Base-by-base conservation (phyloP, 1,140 invertebrate species). In the Zeugodacus cucurbitae region DNA sequence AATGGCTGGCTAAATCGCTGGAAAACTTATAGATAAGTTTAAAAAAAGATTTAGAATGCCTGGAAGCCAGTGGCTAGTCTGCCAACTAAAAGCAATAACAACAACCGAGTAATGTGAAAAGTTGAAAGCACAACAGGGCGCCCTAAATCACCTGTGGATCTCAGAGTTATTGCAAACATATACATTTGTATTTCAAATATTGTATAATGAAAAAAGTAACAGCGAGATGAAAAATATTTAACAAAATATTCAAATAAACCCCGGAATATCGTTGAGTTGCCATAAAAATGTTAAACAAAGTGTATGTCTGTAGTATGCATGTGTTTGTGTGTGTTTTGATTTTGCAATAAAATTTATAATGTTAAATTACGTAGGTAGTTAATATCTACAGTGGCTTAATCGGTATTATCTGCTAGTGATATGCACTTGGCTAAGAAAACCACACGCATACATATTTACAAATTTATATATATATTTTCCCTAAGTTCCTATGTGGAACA, bases 351-450 rank as follows among this genome's bases (percentile, higher is more conserved):
- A 82, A 48, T 82, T 48, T 82, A 82, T 82, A 48, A 48, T 17
- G n/a, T 11, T 82, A 82, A 82, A 48, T 48, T 82, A 82, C 74
- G 74, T 82, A 82, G 74, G 41, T 82, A 82, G 74, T 10, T n/a
- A 48, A 37, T 82, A 74, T 74, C 70, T 78, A 78, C 37, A 41
- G 20, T n/a, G n/a, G 26, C 37, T 29, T 78, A 78, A 78, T 44
- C 74, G 74, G 74, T 48, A 26, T 48, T 82, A 82, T 82, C 74
- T 82, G 41, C 74, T 48, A 82, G 26, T 82, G 74, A 82, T 82
- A 82, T 82, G 74, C 74, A 82, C 20, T 29, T n/a, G 41, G 7
- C 48, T 54, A n/a, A 41, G 74, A 26, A 7, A 22, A n/a, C 5
- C 62, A 74, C 37, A 70, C 5, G 41, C 10, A 37, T 32, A 70